These are phyloP conservation scores for Megamerina dolium DNA, from an alignment of 2,888 invertebrate genomes.

Conservation along the genomic window DNA sequence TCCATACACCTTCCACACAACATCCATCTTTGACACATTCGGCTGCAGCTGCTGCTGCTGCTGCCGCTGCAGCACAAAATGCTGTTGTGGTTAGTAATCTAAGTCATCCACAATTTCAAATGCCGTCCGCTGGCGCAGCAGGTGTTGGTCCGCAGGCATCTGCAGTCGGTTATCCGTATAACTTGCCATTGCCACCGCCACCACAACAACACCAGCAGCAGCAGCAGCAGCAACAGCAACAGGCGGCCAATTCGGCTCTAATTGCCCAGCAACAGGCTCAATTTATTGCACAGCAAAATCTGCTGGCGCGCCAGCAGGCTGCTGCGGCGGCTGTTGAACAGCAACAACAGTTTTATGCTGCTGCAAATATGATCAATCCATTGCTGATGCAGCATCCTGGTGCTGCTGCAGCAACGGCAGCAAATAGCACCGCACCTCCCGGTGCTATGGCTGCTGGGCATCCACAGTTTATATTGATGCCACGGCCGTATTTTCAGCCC, in stretches of 20 bases:
- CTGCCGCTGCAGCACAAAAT: conserved; percentile 22
- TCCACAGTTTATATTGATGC: conserved; percentile 47
- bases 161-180: conserved; percentile 34
- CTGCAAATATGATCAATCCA: conserved; percentile 32
- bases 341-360: conserved; percentile 34
- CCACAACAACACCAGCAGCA: no score
- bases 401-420: conserved; percentile 30
- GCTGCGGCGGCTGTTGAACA: conserved; percentile 52
- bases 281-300: conserved; percentile 64
- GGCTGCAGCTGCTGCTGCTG: conserved; percentile 24
- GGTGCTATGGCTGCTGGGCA: conserved; percentile 26
- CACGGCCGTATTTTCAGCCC: conserved; percentile 44
- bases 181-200: conserved; percentile 44
- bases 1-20: conserved; percentile 23
- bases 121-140: conserved; percentile 19
- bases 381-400: conserved; percentile 34
- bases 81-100: conserved; percentile 24
- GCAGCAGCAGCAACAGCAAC: no score
- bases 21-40: conserved; percentile 22
- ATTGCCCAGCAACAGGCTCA: conserved; percentile 55
- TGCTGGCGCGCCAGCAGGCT: conserved; percentile 62
- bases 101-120: conserved; percentile 16
- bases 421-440: conserved; percentile 18
- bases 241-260: conserved; percentile 43
- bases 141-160: conserved; percentile 24